phyloP scores from a whole-genome alignment of 2,888 invertebrate species.

The Cerastis leucographa region DNA sequence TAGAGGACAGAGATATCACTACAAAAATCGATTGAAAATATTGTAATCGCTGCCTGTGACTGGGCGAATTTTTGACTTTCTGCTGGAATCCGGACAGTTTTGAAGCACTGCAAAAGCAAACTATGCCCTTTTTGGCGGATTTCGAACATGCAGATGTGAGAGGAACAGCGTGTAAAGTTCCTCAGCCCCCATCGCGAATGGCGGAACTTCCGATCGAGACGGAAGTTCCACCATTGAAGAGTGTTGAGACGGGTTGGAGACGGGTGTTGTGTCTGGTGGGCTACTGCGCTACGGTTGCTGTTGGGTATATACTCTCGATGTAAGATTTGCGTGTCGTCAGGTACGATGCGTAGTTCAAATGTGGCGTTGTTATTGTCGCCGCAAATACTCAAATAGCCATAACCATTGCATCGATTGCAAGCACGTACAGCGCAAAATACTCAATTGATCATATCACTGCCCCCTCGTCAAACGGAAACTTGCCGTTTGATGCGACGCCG shows the following conservation, averaged over 20 bases:
- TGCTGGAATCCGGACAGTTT: not conserved
- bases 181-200: not conserved
- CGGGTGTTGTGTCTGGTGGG: not conserved
- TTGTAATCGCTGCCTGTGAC: too few species aligned
- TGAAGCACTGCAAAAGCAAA: not conserved
- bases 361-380: not conserved
- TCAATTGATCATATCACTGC: slow-evolving; percentile 1
- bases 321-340: not conserved
- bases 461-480: slow-evolving; percentile 45
- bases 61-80: not conserved
- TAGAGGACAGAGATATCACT: not conserved
- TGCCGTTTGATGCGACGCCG: slow-evolving; percentile 31
- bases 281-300: not conserved
- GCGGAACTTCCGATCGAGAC: not conserved
- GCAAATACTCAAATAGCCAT: not conserved
- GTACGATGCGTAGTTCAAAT: not conserved
- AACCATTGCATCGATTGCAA: not conserved
- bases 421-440: not conserved
- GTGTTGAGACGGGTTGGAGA: too few species aligned
- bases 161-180: not conserved
- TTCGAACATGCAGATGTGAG: not conserved
- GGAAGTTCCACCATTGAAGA: too few species aligned
- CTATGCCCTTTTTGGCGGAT: not conserved
- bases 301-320: not conserved
- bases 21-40: not conserved